phyloP scores from a whole-genome alignment of 2,888 invertebrate species.

The Lamproptera curius region DNA sequence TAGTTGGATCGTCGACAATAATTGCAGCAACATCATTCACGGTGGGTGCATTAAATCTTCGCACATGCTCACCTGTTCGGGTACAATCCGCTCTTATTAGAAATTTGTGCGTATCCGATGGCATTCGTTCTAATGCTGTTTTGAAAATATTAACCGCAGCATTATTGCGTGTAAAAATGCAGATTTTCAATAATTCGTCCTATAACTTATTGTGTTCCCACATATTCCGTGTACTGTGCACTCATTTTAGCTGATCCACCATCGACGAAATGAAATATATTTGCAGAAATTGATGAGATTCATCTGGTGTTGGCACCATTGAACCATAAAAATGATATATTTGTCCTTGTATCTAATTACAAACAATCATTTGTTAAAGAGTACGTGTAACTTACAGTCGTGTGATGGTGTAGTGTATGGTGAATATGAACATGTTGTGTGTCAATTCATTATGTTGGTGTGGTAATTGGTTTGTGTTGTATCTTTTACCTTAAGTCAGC shows the following conservation, averaged over 20 bases:
- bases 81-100: conserved; percentile 28
- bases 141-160: conserved; percentile 31
- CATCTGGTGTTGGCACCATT: conserved; percentile 32
- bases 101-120: conserved; percentile 30
- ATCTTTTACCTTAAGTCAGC: conserved; percentile 34
- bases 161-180: conserved; percentile 31
- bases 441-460: conserved; percentile 22
- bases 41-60: conserved; percentile 30
- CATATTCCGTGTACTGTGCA: not conserved
- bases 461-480: conserved; percentile 26
- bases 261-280: conserved; percentile 26
- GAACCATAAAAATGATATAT: conserved; percentile 32
- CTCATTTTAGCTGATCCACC: not conserved
- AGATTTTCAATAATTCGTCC: conserved; percentile 28
- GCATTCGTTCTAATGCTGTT: conserved; percentile 29
- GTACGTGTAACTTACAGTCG: conserved; percentile 25
- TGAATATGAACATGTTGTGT: conserved; percentile 24
- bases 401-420: conserved; percentile 21
- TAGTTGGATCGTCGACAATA: conserved; percentile 27
- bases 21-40: conserved; percentile 30
- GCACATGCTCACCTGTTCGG: conserved; percentile 28
- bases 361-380: conserved; percentile 24
- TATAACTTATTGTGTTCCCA: conserved; percentile 30
- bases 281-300: conserved; percentile 33
- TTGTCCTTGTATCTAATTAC: conserved; percentile 31